Conservation (phyloP, 2,888 invertebrate species). For the Oxycera nigricornis region DNA sequence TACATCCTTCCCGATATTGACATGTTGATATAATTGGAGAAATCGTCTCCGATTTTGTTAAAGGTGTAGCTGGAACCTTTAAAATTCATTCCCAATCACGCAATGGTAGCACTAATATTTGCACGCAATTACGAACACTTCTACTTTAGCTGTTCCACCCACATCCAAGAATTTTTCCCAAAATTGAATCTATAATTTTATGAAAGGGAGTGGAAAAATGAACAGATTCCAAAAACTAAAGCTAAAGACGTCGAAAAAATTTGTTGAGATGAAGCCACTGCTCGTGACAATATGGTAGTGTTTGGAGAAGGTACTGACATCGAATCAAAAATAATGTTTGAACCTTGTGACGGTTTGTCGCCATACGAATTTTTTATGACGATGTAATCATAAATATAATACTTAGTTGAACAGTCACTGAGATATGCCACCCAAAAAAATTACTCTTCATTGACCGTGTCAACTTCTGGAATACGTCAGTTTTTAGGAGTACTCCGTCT, state of each 20-base stretch:
- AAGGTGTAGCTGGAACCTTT: neutral
- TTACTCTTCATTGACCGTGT: neutral
- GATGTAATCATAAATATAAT: neutral
- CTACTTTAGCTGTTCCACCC: neutral
- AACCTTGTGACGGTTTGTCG: neutral
- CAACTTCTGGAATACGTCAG: neutral
- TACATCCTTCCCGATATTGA: no score
- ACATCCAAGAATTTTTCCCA: neutral
- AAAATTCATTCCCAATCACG: neutral
- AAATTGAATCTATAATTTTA: neutral
- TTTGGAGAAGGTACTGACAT: neutral
- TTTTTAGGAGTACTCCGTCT: neutral
- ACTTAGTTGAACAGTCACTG: no score
- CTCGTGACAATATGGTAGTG: neutral
- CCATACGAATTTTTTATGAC: neutral
- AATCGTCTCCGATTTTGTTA: neutral
- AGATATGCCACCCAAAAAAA: no score
- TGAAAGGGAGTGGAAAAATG: neutral
- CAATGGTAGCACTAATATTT: neutral
- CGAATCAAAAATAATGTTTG: neutral
- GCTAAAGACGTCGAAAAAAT: neutral
- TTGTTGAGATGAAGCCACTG: no score
- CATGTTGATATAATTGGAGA: neutral
- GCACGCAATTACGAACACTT: neutral
- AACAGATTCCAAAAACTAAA: neutral